Evolutionary conservation across 2,888 invertebrate species (phyloP).

Genomic region (Chaetoderma sp.): DNA sequence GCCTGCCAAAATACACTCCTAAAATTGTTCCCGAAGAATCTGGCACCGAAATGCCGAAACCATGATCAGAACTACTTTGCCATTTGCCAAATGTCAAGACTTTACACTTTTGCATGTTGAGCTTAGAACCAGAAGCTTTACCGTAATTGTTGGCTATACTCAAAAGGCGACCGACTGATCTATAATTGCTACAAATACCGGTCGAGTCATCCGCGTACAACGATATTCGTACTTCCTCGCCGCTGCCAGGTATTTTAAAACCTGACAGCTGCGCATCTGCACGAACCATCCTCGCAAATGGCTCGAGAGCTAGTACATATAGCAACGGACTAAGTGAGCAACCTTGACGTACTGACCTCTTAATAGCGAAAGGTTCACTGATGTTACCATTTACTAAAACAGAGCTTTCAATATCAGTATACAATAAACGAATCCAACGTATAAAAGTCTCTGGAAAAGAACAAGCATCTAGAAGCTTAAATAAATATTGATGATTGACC

Average conservation of each 20-base stretch:
- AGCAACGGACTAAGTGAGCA: slow-evolving; percentile 11
- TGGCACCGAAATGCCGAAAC: background rate
- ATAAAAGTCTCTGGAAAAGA: slow-evolving; percentile 7
- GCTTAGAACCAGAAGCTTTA: background rate
- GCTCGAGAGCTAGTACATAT: slow-evolving; percentile 11
- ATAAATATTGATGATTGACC: slow-evolving; percentile 12
- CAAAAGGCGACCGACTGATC: background rate
- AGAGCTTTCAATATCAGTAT: background rate
- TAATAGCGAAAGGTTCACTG: background rate
- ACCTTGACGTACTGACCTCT: slow-evolving; percentile 15
- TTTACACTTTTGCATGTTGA: background rate
- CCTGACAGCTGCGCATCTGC: slow-evolving; percentile 1
- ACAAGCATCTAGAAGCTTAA: background rate
- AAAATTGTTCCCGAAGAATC: background rate
- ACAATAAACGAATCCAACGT: slow-evolving; percentile 3
- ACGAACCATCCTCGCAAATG: background rate
- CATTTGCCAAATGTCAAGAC: background rate
- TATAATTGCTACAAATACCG: background rate
- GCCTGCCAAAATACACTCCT: background rate
- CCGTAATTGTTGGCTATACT: background rate
- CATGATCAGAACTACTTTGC: background rate
- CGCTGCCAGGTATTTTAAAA: background rate
- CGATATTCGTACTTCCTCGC: background rate
- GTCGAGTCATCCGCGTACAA: slow-evolving; percentile 10
- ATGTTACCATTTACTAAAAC: slow-evolving; percentile 10